A percentile compares a stretch with the other conserved stretches of the same genome.
Evolutionary conservation across 2,888 invertebrate species (phyloP).

Genomic region (Brachypalpus laphriformis): DNA sequence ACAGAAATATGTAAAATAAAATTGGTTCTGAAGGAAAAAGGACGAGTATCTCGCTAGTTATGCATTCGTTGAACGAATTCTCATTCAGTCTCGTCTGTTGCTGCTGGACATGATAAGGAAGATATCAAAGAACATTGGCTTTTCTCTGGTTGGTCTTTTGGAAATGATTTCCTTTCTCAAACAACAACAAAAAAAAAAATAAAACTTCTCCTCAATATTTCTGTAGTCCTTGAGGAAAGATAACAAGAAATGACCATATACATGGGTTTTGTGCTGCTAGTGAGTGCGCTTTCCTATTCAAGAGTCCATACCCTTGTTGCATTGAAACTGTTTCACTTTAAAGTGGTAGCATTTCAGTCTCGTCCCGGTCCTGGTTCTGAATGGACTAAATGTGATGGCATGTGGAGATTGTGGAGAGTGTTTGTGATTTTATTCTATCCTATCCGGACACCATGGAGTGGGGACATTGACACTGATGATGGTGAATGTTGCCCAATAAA

Average conservation of each 20-base stretch:
- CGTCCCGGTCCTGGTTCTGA: not conserved
- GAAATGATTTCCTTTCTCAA: constrained; percentile 40
- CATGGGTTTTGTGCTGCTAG: constrained; percentile 16
- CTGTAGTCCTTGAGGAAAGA: constrained; percentile 35
- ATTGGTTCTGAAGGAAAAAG: not conserved
- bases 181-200: constrained; percentile 7
- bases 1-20: constrained; percentile 10
- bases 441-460: constrained; percentile 19
- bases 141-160: not conserved
- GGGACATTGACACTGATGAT: constrained; percentile 52
- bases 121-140: constrained; percentile 38
- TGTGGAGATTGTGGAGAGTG: not conserved
- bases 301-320: constrained; percentile 46
- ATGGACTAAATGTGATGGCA: constrained; percentile 26
- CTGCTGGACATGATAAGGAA: constrained; percentile 52
- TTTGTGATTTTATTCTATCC: constrained; percentile 3
- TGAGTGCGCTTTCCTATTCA: constrained; percentile 26
- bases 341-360: constrained; percentile 21
- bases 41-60: constrained; percentile 47
- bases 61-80: constrained; percentile 51
- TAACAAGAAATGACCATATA: constrained; percentile 64
- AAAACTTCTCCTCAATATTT: not conserved
- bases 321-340: constrained; percentile 56
- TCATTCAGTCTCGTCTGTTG: constrained; percentile 43
- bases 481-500: constrained; percentile 29